Conservation (phyloP, 2,113 vertebrate species). For the Eira barbara region DNA sequence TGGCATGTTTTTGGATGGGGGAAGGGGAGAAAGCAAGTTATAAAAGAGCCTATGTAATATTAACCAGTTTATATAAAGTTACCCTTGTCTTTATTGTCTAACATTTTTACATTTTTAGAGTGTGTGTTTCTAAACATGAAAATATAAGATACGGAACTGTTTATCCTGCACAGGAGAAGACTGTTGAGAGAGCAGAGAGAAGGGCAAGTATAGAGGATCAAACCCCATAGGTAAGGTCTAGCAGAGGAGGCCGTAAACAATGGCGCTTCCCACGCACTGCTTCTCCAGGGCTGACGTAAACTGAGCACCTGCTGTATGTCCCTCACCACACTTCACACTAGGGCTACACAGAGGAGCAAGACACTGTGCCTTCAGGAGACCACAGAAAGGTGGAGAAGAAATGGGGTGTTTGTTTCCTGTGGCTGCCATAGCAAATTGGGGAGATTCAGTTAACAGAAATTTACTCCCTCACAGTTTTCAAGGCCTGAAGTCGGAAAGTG, state of each 20-base stretch:
- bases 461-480: not conserved
- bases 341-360: not conserved
- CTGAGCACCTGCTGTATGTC: not conserved
- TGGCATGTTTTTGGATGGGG: not conserved
- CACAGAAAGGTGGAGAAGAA: not conserved
- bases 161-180: not conserved
- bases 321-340: not conserved
- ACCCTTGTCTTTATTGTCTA: not conserved
- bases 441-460: not conserved
- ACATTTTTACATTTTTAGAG: not conserved
- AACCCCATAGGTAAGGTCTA: not conserved
- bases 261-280: not conserved
- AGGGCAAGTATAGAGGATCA: accelerated
- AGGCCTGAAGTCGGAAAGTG: not conserved
- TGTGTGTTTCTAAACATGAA: not conserved
- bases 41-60: not conserved
- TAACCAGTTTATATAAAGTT: not conserved
- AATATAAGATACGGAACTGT: not conserved
- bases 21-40: not conserved
- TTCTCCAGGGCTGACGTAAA: not conserved
- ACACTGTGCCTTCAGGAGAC: not conserved
- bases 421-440: not conserved
- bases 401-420: not conserved
- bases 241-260: not conserved
- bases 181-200: not conserved